Evolutionary conservation across 2,888 invertebrate species (phyloP).

Genomic region (Cotesia congregata): DNA sequence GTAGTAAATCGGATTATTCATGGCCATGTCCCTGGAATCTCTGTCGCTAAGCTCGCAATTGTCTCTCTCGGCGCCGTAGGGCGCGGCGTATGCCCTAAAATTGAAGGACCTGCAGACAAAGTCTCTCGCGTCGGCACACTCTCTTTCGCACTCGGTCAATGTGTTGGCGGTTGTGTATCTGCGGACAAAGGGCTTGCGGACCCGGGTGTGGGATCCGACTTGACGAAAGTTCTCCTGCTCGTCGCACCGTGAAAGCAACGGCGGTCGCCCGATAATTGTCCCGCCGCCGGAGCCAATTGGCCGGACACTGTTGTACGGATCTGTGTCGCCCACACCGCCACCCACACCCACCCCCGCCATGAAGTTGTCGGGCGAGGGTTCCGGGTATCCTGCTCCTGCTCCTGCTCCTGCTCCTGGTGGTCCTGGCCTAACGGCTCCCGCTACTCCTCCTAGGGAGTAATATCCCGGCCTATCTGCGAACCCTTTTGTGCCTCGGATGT

Average conservation of each 20-base stretch:
- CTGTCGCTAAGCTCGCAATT: conserved; percentile 93
- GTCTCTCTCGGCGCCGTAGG: conserved; percentile 79
- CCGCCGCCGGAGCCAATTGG: conserved; percentile 67
- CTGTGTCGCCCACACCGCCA: conserved; percentile 65
- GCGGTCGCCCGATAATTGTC: conserved; percentile 69
- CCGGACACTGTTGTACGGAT: conserved; percentile 59
- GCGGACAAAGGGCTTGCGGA: conserved; percentile 83
- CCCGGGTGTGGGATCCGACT: conserved; percentile 82
- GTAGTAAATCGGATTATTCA: conserved; percentile 87
- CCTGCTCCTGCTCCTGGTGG: conserved; percentile 56
- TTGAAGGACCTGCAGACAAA: conserved; percentile 91
- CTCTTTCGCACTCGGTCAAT: conserved; percentile 85
- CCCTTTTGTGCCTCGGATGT: conserved; percentile 60
- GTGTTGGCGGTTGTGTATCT: conserved; percentile 82
- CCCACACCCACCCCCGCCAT: conserved; percentile 64
- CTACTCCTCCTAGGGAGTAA: conserved; percentile 56
- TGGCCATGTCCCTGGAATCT: conserved; percentile 86
- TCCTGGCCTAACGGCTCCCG: conserved; percentile 41
- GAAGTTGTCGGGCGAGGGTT: conserved; percentile 45
- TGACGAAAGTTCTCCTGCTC: conserved; percentile 87
- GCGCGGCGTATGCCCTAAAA: conserved; percentile 78
- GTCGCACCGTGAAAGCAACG: conserved; percentile 78
- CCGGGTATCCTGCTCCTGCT: conserved; percentile 58
- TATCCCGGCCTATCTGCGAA: conserved; percentile 57
- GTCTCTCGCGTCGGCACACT: conserved; percentile 85